Base-by-base conservation (phyloP, 1,140 invertebrate genomes). In the Drosophila equinoxialis region DNA sequence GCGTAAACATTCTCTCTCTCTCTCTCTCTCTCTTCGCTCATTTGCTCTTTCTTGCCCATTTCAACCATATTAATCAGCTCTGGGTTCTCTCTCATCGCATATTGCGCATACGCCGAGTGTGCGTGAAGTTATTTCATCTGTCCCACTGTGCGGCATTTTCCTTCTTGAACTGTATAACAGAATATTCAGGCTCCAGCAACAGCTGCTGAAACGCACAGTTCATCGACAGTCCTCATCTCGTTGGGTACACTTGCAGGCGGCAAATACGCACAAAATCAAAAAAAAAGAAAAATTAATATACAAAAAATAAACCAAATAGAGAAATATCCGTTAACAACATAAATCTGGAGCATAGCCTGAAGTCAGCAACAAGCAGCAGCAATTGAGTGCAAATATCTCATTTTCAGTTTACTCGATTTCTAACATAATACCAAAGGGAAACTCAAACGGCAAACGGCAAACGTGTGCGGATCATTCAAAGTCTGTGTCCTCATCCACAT, bases 31-130 rank as follows among this genome's bases (percentile, higher is more conserved):
- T 45, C 26, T 20, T 71, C 4, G 1, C 26, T 26, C 26, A 1
- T 26, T 26, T 26, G 39, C 45, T n/a, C 30, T 45, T n/a, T n/a
- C 37, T 39, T 39, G 37, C 10, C 37, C 37, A 39, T 39, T 39
- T 37, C 35, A 37, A 8, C 35, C 35, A 11, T 37, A 37, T 37
- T 39, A 39, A 39, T 2, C 37, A 39, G 58, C 57, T 48, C 39
- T 55, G 35, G 35, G 35, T 45, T 35, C 35, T 23, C 61, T 51
- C 33, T 45, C 26, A 20, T 71, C n/a, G 17, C 7, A 57, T 71
- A 87, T 83, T 83, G 82, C 82, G 82, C 82, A 86, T 83, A 86
- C 83, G 82, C 82, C 83, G 72, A 66, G 83, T 86, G 79, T 77
- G 83, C 70, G 63, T 79, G 35, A 65, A 59, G 48, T 57, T 42